Base-by-base conservation (phyloP, 2,888 invertebrate species). In the Tromatobia lineatoria region DNA sequence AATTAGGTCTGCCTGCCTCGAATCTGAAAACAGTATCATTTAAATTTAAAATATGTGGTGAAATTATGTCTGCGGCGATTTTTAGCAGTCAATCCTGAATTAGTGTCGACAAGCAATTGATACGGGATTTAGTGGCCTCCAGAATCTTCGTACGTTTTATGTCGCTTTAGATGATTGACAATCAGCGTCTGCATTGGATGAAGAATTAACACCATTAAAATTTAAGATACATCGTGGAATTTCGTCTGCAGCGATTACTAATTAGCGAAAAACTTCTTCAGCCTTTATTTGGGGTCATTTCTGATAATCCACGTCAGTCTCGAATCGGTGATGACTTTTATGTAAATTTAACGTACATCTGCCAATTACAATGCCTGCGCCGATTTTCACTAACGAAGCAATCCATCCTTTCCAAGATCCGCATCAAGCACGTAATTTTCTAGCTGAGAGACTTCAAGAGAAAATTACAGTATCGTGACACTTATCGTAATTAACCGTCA, bases 161-260 rank as follows among this genome's bases (percentile, higher is more conserved):
- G 18, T 13, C n/a, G n/a, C 47, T 50, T 50, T 50, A n/a, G n/a
- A 50, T 50, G n/a, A 50, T 50, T n/a, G 15, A 50, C 6, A 4
- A 50, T n/a, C n/a, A 15, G 1, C 2, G 47, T 13, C 47, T n/a
- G 18, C 11, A n/a, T 50, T 50, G 47, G 10, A 4, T 8, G 18
- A 52, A n/a, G n/a, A n/a, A n/a, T n/a, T n/a, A n/a, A n/a, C n/a
- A n/a, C 52, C 52, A 50, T 59, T 61, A 29, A 45, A 18, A 59
- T 47, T 13, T 13, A 42, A 61, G 50, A 38, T 66, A 38, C 52
- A 50, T 23, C 47, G 38, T 52, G 13, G 20, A 20, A 52, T 52
- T 52, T n/a, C 47, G 20, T 20, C 52, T 20, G 20, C 52, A 20
- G 18, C 20, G 52, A 20, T 34, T 20, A 11, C 45, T 11, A 7